Percentiles rank a stretch among this genome's conserved stretches.
These are phyloP conservation scores for Speoplatyrhinus poulsoni DNA, from an alignment of 2,113 vertebrate species.

Conservation along the genomic window DNA sequence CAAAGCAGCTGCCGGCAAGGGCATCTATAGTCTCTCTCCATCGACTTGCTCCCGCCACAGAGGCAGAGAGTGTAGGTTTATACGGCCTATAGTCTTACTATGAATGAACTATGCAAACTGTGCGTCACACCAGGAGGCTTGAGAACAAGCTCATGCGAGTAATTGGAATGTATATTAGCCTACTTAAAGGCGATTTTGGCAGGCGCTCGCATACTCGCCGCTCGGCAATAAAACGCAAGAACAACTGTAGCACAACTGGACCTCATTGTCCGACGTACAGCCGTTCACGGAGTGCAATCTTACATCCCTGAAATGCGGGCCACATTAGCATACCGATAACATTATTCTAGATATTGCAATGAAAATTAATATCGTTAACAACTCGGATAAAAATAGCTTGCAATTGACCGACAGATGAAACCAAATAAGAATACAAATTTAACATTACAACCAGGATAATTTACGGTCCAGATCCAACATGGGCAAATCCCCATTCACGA, in stretches of 20 bases:
- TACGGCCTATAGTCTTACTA: slow-evolving; percentile 12
- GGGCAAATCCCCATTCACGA: neutral
- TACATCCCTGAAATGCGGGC: neutral
- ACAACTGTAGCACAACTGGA: slow-evolving; percentile 44
- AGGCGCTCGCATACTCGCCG: neutral
- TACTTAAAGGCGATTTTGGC: neutral
- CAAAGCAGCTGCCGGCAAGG: slow-evolving; percentile 31
- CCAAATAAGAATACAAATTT: neutral
- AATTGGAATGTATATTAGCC: neutral
- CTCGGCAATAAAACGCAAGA: neutral
- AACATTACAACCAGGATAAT: slow-evolving; percentile 17
- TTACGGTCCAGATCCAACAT: slow-evolving; percentile 30
- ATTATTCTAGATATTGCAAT: neutral
- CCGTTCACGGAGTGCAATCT: slow-evolving; percentile 1
- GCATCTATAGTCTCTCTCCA: slow-evolving; percentile 13
- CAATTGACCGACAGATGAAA: too few species aligned
- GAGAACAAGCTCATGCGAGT: neutral
- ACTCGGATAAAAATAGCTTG: neutral
- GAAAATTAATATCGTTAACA: neutral
- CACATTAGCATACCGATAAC: neutral
- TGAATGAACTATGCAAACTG: neutral
- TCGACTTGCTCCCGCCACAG: slow-evolving; percentile 17
- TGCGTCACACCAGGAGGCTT: neutral
- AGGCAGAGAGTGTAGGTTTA: slow-evolving; percentile 25
- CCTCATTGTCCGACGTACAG: slow-evolving; percentile 16